Percentiles rank a stretch among this genome's conserved stretches.
phyloP scores from a whole-genome alignment of 1,140 invertebrate genomes.

The Diploscapter pachys region DNA sequence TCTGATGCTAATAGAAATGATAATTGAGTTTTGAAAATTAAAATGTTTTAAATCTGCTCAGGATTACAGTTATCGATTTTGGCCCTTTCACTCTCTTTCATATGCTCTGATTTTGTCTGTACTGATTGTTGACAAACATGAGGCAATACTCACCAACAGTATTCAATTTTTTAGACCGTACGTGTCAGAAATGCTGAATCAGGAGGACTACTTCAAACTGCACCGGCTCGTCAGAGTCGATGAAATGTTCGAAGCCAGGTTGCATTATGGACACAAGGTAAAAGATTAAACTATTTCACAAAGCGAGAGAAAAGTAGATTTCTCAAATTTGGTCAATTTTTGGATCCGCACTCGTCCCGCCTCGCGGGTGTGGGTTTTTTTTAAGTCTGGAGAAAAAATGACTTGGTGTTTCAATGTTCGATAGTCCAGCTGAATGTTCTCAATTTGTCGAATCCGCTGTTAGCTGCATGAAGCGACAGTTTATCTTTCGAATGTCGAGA shows the following conservation, averaged over 20 bases:
- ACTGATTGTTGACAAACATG: neutral
- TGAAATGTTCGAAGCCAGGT: slow-evolving; percentile 83
- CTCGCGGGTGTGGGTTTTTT: neutral
- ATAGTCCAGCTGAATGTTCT: no score
- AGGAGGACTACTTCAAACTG: slow-evolving; percentile 85
- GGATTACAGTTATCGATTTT: no score
- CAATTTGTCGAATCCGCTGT: no score
- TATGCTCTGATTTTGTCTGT: neutral
- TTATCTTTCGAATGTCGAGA: no score
- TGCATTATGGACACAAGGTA: slow-evolving; percentile 87
- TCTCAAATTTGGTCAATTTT: no score
- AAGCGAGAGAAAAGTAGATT: no score
- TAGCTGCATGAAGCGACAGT: no score
- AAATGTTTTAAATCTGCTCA: no score
- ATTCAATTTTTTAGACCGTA: slow-evolving; percentile 22
- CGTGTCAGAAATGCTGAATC: slow-evolving; percentile 46
- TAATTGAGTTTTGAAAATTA: no score
- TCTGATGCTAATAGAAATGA: no score
- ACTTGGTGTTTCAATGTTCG: neutral
- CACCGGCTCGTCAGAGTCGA: slow-evolving; percentile 79
- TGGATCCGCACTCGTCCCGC: no score
- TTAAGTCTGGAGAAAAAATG: slow-evolving; percentile 1
- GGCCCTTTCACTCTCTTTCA: no score
- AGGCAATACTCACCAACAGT: slow-evolving; percentile 3
- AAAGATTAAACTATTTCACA: slow-evolving; percentile 27